phyloP scores from a whole-genome alignment of 2,888 invertebrate genomes.

The Calephelis perditalis region DNA sequence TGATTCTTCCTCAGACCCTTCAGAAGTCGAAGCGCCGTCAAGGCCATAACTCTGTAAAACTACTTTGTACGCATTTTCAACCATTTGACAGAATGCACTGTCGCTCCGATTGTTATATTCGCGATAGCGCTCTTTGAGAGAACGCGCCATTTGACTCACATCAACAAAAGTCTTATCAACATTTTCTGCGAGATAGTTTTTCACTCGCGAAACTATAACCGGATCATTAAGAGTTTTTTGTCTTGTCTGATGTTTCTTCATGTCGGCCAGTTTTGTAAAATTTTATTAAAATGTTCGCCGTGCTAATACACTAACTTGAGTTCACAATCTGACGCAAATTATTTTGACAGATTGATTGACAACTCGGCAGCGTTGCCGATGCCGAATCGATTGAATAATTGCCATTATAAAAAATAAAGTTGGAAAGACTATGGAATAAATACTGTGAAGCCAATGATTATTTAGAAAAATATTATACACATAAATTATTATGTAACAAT shows the following conservation, averaged over 20 bases:
- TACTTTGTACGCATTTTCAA: slow-evolving; percentile 86
- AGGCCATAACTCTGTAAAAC: slow-evolving; percentile 84
- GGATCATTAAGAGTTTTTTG: slow-evolving; percentile 74
- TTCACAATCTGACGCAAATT: slow-evolving; percentile 38
- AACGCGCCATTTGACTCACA: slow-evolving; percentile 90
- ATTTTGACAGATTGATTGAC: slow-evolving; percentile 39
- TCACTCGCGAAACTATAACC: slow-evolving; percentile 78
- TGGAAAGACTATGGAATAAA: too few species aligned
- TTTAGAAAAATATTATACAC: not conserved
- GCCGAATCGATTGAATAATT: slow-evolving; percentile 56
- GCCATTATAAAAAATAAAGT: slow-evolving; percentile 35
- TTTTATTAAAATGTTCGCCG: slow-evolving; percentile 27
- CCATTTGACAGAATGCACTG: slow-evolving; percentile 86
- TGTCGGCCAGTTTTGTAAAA: slow-evolving; percentile 36
- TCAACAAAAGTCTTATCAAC: slow-evolving; percentile 89
- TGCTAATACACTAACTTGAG: not conserved
- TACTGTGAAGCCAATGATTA: not conserved
- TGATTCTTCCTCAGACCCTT: slow-evolving; percentile 79
- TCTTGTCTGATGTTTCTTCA: slow-evolving; percentile 73
- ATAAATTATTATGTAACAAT: too few species aligned
- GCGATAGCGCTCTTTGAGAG: slow-evolving; percentile 82
- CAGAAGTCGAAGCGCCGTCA: slow-evolving; percentile 77
- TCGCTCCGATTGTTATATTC: slow-evolving; percentile 91
- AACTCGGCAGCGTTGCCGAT: slow-evolving; percentile 32
- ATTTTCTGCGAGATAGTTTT: slow-evolving; percentile 89